These are phyloP conservation scores for Yasuhikotakia modesta DNA, from an alignment of 2,797 vertebrate species.

Conservation along the genomic window DNA sequence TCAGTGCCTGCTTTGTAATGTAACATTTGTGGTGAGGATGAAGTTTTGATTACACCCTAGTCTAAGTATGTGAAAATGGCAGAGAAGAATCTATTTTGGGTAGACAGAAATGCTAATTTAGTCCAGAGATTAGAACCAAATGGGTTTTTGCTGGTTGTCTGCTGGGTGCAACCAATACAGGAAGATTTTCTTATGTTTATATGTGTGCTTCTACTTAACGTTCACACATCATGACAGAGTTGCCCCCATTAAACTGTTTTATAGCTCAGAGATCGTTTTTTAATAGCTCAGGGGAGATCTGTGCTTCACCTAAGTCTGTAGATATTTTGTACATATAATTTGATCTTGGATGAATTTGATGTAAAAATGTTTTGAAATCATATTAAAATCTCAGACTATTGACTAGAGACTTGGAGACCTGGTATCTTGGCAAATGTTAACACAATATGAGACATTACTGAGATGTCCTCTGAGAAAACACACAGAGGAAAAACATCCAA, in stretches of 20 bases:
- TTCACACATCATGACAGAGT: background rate
- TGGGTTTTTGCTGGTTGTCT: slow-evolving; percentile 28
- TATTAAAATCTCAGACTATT: background rate
- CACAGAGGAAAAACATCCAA: too few species aligned
- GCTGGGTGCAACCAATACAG: background rate
- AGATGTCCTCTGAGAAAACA: too few species aligned
- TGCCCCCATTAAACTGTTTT: background rate
- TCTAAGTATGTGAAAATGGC: slow-evolving; percentile 25
- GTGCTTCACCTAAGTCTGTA: background rate
- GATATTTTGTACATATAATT: background rate
- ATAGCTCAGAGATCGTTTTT: background rate
- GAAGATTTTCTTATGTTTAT: background rate
- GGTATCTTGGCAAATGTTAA: background rate
- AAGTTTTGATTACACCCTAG: slow-evolving; percentile 46
- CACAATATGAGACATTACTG: background rate
- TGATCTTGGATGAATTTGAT: background rate
- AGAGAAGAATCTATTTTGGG: slow-evolving; percentile 18
- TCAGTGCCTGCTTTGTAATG: slow-evolving; percentile 50
- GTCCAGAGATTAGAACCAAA: slow-evolving; percentile 32
- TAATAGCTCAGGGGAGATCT: background rate
- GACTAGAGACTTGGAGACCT: background rate
- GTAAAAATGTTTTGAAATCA: too few species aligned
- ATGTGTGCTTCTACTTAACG: background rate
- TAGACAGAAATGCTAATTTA: slow-evolving; percentile 1
- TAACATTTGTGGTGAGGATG: slow-evolving; percentile 33